Conservation (phyloP, 2,888 invertebrate genomes). For the Mesorhabditis sp. region DNA sequence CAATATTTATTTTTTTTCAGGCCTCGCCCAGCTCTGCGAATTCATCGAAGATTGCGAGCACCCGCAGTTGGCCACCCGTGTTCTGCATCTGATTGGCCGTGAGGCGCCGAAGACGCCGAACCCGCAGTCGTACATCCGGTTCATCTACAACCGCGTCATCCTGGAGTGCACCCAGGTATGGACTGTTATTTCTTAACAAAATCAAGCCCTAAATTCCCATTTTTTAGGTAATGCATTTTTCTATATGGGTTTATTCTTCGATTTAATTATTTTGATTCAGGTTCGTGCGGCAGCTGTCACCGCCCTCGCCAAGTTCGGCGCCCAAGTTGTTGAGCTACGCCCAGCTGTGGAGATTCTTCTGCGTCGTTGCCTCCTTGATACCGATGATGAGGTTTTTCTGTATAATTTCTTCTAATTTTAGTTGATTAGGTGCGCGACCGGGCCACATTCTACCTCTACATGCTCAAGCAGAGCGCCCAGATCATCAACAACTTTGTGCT, state of each 20-base stretch:
- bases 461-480: constrained; percentile 69
- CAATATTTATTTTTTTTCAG: constrained; percentile 48
- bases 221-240: not conserved
- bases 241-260: not conserved
- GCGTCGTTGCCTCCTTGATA: constrained; percentile 85
- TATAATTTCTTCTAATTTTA: not conserved
- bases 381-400: constrained; percentile 80
- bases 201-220: not conserved
- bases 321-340: constrained; percentile 81
- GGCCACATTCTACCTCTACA: constrained; percentile 88
- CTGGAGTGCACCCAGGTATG: constrained; percentile 90
- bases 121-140: constrained; percentile 74
- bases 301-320: constrained; percentile 94
- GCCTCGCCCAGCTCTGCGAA: constrained; percentile 90
- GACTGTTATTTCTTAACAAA: not conserved
- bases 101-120: constrained; percentile 93
- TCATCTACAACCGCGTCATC: constrained; percentile 77
- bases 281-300: constrained; percentile 79
- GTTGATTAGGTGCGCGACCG: constrained; percentile 73
- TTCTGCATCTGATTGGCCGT: constrained; percentile 87
- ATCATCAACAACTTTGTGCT: constrained; percentile 74
- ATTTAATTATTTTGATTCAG: constrained; percentile 18
- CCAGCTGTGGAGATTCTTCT: constrained; percentile 77
- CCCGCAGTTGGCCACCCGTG: constrained; percentile 87
- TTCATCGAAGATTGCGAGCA: constrained; percentile 99